Evolutionary conservation across 2,888 invertebrate species (phyloP), one percentile per base, ranked within the genome.

Genomic region (Mythimna pallens): DNA sequence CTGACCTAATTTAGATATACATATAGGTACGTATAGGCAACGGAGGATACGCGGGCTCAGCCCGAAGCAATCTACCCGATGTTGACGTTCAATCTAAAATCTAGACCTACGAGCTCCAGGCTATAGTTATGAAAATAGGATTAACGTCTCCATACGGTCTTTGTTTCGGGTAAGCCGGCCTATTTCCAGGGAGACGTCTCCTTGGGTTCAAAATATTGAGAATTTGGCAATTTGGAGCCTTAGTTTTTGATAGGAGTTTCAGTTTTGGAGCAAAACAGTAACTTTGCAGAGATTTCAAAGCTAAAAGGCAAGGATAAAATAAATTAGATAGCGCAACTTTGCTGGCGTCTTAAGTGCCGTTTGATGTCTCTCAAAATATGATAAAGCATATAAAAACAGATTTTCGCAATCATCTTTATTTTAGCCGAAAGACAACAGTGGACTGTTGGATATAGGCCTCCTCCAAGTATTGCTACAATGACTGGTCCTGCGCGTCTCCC

Each of bases 51-150:
- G 59, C 54, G 47, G 73, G 70, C 64, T 80, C 70, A 77, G 76
- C 79, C 61, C 40, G 52, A 66, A 84, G 87, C 90, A 87, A 88
- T 89, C 86, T 85, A 81, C 77, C 55, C 75, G 65, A 81, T 89
- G 88, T 89, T 89, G 84, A 86, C 85, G 77, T 89, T 89, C 86
- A 86, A 89, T 89, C 84, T 87, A 80, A 78, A 81, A 88, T 88
- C 85, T 86, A 80, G 78, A 81, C 70, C 74, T 72, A 65, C 59
- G 43, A n/a, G 62, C 54, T 30, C n/a, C 50, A 81, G 82, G 75
- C 76, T 68, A 73, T 76, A 67, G 78, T 79, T 78, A 66, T 75
- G 80, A 76, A 76, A 83, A 76, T 70, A 78, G 65, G 77, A 76
- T 81, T 82, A 73, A 65, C 65, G 76, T 58, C 66, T 59, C n/a